These are phyloP conservation scores for Portevinia maculata DNA, from an alignment of 2,888 invertebrate genomes.

Conservation along the genomic window DNA sequence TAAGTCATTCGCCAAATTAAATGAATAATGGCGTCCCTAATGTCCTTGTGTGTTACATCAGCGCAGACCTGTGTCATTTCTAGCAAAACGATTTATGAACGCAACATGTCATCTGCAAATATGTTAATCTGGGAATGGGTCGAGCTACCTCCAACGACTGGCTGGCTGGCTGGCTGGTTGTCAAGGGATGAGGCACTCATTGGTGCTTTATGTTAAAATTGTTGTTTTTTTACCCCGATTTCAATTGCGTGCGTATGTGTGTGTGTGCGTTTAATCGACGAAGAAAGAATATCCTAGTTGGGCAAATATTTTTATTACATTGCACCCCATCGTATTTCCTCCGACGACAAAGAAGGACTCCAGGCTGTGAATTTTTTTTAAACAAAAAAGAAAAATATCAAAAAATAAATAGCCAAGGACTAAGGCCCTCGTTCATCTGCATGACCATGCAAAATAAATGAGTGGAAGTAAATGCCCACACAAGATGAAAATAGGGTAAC, in stretches of 20 bases:
- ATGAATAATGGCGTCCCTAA: constrained; percentile 74
- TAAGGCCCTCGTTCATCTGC: constrained; percentile 66
- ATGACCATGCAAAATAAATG: constrained; percentile 73
- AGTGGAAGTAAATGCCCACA: constrained; percentile 69
- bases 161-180: neutral
- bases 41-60: constrained; percentile 63
- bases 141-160: neutral
- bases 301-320: constrained; percentile 67
- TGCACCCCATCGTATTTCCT: constrained; percentile 52
- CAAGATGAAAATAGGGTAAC: constrained; percentile 66
- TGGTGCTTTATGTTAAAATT: constrained; percentile 57
- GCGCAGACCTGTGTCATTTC: constrained; percentile 25
- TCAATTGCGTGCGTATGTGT: constrained; percentile 63
- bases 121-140: constrained; percentile 69
- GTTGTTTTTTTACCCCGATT: constrained; percentile 18
- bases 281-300: constrained; percentile 22
- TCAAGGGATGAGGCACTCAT: constrained; percentile 38
- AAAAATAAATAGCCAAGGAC: constrained; percentile 33
- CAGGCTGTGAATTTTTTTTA: constrained; percentile 34
- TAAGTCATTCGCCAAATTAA: constrained; percentile 74
- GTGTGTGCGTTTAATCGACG: constrained; percentile 59
- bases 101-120: constrained; percentile 74
- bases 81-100: constrained; percentile 70
- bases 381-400: constrained; percentile 7
- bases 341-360: constrained; percentile 29